phyloP scores from a whole-genome alignment of 2,888 invertebrate species.

The Aleiodes leptofemur region DNA sequence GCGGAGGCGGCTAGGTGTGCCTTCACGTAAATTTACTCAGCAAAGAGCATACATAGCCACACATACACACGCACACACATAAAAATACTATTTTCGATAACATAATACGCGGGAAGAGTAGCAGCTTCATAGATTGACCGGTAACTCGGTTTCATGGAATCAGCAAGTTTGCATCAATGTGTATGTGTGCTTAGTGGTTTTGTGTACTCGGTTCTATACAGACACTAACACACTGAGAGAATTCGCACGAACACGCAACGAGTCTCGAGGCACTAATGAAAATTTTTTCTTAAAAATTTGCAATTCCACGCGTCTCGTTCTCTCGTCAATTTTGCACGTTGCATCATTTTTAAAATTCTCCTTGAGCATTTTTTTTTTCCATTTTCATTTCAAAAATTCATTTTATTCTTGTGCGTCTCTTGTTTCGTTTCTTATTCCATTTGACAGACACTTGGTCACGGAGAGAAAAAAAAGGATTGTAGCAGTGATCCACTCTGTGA shows the following conservation, averaged over 20 bases:
- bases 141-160: slow-evolving; percentile 5
- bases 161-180: neutral
- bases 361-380: too few relatives aligned
- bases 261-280: too few relatives aligned
- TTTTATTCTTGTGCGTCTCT: too few relatives aligned
- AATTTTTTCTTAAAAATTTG: too few relatives aligned
- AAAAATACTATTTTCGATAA: slow-evolving; percentile 4
- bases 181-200: slow-evolving; percentile 1
- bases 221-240: too few relatives aligned
- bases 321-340: too few relatives aligned
- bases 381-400: too few relatives aligned
- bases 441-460: too few relatives aligned
- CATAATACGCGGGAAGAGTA: neutral
- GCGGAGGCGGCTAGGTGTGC: slow-evolving; percentile 42
- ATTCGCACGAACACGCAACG: too few relatives aligned
- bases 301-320: too few relatives aligned
- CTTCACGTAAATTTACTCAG: slow-evolving; percentile 46
- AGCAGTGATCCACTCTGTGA: slow-evolving; percentile 13
- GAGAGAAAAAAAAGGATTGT: neutral
- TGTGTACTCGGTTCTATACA: neutral
- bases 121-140: slow-evolving; percentile 18
- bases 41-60: slow-evolving; percentile 35
- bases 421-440: too few relatives aligned
- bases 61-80: slow-evolving; percentile 9
- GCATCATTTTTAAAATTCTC: too few relatives aligned